Evolutionary conservation across 1,140 invertebrate genomes (phyloP).

Genomic region (Metopolophium dirhodum): DNA sequence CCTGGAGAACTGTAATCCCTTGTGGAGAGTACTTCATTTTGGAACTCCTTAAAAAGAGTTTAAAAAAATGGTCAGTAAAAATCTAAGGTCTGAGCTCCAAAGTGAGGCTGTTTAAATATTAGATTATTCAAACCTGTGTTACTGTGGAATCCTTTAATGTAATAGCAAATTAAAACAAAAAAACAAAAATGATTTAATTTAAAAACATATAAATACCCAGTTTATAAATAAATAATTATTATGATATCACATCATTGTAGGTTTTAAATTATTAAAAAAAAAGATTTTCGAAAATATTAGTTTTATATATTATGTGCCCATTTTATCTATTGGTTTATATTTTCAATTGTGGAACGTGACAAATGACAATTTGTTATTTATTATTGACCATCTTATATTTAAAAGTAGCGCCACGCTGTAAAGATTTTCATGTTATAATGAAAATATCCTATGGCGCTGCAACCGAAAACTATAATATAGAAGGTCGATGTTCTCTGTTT

Average conservation of each 20-base stretch:
- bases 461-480: neutral
- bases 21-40: slow-evolving; percentile 43
- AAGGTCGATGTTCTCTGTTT: slow-evolving; percentile 51
- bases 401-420: neutral
- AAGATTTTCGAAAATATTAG: neutral
- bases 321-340: neutral
- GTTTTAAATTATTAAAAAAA: neutral
- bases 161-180: slow-evolving; percentile 22
- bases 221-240: neutral
- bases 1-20: slow-evolving; percentile 53
- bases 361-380: neutral
- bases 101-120: neutral
- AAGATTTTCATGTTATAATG: neutral
- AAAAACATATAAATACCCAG: neutral
- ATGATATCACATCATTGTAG: neutral
- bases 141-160: neutral
- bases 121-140: slow-evolving; percentile 31
- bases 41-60: slow-evolving; percentile 32
- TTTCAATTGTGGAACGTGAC: neutral
- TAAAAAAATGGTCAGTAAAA: neutral
- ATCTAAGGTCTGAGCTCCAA: neutral
- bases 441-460: slow-evolving; percentile 14
- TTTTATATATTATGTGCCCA: neutral
- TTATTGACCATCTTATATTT: neutral
- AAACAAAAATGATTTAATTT: neutral